These are phyloP conservation scores for Pristionchus exspectatus DNA, from an alignment of 2,888 invertebrate genomes.

Conservation along the genomic window DNA sequence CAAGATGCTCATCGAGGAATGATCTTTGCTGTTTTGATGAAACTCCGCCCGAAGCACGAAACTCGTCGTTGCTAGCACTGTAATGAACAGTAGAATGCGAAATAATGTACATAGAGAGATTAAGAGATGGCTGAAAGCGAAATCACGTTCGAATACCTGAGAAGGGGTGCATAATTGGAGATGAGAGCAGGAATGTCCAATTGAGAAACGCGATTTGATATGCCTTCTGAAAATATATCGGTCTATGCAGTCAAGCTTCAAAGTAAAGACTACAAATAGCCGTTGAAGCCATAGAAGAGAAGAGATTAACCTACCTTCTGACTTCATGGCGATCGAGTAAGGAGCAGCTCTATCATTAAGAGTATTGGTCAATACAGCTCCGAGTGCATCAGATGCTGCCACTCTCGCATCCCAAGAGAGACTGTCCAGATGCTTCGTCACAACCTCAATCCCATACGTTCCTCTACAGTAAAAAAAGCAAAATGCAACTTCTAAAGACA, in stretches of 20 bases:
- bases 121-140: background rate
- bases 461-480: background rate
- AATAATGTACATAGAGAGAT: background rate
- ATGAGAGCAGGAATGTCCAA: conserved; percentile 27
- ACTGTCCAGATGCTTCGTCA: conserved; percentile 63
- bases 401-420: conserved; percentile 73
- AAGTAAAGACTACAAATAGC: background rate
- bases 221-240: background rate
- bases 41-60: background rate
- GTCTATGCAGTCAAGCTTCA: background rate
- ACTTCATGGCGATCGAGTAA: background rate
- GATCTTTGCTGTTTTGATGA: conserved; percentile 65
- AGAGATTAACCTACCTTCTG: conserved; percentile 3
- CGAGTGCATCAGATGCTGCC: conserved; percentile 72
- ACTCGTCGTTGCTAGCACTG: conserved; percentile 50
- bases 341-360: background rate
- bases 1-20: conserved; percentile 73
- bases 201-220: background rate
- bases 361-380: conserved; percentile 61
- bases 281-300: background rate
- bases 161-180: conserved; percentile 19
- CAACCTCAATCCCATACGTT: conserved; percentile 56
- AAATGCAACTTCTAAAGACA: background rate
- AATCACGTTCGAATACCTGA: background rate
- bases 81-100: background rate